Percentiles rank a stretch among this genome's conserved stretches.
Conservation (phyloP, 2,113 vertebrate species). For the Puntigrus tetrazona region DNA sequence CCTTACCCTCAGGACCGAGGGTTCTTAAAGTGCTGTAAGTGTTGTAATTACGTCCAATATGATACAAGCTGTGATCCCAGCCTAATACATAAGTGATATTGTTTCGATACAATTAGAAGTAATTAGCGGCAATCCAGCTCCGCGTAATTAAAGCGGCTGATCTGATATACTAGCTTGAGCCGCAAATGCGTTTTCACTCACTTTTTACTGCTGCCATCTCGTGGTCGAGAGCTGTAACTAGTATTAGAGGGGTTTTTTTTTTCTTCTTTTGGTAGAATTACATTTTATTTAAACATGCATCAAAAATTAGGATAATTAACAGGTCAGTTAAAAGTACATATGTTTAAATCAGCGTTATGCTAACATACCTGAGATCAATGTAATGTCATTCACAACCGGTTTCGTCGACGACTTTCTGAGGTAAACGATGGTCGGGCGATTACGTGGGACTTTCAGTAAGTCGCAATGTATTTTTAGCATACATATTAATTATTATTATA, state of each 20-base stretch:
- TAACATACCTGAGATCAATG: background rate
- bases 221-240: slow-evolving; percentile 37
- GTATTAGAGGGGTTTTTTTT: background rate
- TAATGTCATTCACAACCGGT: background rate
- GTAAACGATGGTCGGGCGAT: background rate
- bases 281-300: background rate
- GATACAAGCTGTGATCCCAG: background rate
- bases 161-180: background rate
- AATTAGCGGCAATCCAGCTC: background rate
- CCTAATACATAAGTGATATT: background rate
- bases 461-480: background rate
- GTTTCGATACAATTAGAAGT: slow-evolving; percentile 7
- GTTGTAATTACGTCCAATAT: slow-evolving; percentile 1
- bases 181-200: background rate
- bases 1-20: background rate
- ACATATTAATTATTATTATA: background rate
- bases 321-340: background rate
- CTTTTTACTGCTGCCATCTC: slow-evolving; percentile 60
- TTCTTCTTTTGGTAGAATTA: background rate
- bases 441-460: background rate
- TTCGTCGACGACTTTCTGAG: background rate
- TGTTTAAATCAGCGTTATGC: background rate
- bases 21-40: background rate
- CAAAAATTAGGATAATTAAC: background rate
- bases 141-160: background rate